phyloP scores from a whole-genome alignment of 2,888 invertebrate species.

The Congeria kusceri region DNA sequence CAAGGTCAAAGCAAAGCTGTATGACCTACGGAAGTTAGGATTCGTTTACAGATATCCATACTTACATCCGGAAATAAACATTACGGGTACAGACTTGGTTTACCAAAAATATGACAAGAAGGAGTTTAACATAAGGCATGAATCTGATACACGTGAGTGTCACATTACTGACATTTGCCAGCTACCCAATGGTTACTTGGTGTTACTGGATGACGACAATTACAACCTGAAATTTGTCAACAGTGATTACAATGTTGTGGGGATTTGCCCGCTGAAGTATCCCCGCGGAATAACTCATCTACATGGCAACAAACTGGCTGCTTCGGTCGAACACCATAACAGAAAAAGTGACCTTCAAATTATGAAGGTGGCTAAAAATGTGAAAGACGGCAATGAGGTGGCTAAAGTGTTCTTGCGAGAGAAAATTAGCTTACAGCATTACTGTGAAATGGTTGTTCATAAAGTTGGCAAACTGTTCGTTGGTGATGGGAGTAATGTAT shows the following conservation, averaged over 20 bases:
- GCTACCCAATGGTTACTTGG: neutral
- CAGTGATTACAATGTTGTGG: neutral
- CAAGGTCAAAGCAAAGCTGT: slow-evolving; percentile 1
- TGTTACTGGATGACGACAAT: slow-evolving; percentile 4
- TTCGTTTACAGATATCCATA: slow-evolving; percentile 2
- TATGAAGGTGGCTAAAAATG: neutral
- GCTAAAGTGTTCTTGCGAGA: neutral
- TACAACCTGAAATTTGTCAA: slow-evolving; percentile 3
- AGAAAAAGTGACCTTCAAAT: neutral
- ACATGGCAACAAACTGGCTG: neutral
- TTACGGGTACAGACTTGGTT: neutral
- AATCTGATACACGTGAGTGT: neutral
- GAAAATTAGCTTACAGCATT: neutral
- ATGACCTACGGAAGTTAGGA: neutral
- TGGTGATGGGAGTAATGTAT: neutral
- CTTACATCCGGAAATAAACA: neutral
- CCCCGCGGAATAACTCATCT: neutral
- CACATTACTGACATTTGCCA: slow-evolving; percentile 5
- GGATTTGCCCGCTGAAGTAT: slow-evolving; percentile 2
- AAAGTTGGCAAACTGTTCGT: neutral
- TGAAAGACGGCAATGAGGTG: neutral
- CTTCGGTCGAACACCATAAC: neutral
- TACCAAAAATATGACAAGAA: neutral
- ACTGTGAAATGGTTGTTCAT: slow-evolving; percentile 3
- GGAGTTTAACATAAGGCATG: neutral